Base-by-base conservation (phyloP, 1,140 invertebrate genomes). In the Paraescarpia echinospica region DNA sequence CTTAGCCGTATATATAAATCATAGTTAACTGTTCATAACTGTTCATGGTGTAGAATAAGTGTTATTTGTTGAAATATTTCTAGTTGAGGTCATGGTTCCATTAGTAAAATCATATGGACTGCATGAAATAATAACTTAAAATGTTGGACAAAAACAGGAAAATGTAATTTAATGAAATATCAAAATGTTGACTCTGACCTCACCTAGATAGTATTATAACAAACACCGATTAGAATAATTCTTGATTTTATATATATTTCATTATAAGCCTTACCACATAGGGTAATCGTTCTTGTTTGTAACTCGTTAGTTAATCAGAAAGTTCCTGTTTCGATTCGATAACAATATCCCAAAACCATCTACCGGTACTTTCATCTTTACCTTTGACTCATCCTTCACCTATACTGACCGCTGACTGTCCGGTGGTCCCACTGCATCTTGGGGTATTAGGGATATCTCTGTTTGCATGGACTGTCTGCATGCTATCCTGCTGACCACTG, bases 391-490 rank as follows among this genome's bases (percentile, higher is more conserved):
- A 18, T 77, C 27, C 22, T 77, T 77, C 8, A 77, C 59, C 59
- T 77, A 77, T 77, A 27, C 59, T 77, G 59, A 77, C 59, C 59
- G 27, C 59, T 77, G 59, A 77, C 59, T 77, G 59, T 77, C 59
- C 59, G 59, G 27, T 77, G 59, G 59, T 77, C 41, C 41, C 41
- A 41, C 27, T 77, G 59, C 22, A 77, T 77, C 59, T 77, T 77
- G 8, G 59, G 12, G 22, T 77, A 77, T 77, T 77, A 14, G 59
- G 59, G 59, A 77, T 77, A 77, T 77, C 59, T 77, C 59, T 77
- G 59, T 77, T 77, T 77, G 59, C 59, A 77, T 77, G 59, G 59
- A 77, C 59, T 77, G 59, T 77, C 59, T 77, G 59, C 59, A 77
- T 77, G 59, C 59, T 77, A 77, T 77, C 59, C 59, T 77, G 59